Percentiles rank a stretch among this genome's conserved stretches.
These are phyloP conservation scores for Scrobipalpa atriplicella DNA, from an alignment of 2,888 invertebrate species.

Conservation along the genomic window DNA sequence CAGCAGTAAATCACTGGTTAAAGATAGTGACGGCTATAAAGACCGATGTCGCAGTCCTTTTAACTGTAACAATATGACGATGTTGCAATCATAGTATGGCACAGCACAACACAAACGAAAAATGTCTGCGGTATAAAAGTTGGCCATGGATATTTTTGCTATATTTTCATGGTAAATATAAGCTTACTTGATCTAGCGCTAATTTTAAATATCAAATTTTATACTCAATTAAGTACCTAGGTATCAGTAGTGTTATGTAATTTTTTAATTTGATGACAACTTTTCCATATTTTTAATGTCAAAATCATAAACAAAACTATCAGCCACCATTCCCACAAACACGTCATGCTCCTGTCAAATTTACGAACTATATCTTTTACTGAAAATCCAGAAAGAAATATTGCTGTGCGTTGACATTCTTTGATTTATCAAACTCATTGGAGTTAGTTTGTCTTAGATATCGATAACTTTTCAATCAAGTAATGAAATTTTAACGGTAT, in stretches of 20 bases:
- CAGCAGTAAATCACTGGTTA: conserved; percentile 56
- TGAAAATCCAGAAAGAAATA: conserved; percentile 47
- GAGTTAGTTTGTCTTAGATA: not conserved
- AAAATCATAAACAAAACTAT: too few relatives aligned
- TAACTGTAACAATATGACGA: conserved; percentile 36
- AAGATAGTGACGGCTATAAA: conserved; percentile 53
- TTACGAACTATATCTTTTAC: conserved; percentile 55
- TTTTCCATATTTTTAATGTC: too few relatives aligned
- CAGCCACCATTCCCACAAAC: conserved; percentile 33
- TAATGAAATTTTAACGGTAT: too few relatives aligned
- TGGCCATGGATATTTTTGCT: too few relatives aligned
- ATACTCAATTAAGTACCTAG: too few relatives aligned
- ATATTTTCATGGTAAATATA: too few relatives aligned
- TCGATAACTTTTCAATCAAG: too few relatives aligned
- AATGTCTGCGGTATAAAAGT: too few relatives aligned
- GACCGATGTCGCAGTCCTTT: conserved; percentile 38
- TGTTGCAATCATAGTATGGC: conserved; percentile 26
- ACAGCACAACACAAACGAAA: not conserved
- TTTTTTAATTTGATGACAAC: too few relatives aligned
- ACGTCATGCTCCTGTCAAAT: conserved; percentile 56
- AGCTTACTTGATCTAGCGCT: too few relatives aligned
- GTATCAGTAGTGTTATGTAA: too few relatives aligned
- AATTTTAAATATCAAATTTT: too few relatives aligned
- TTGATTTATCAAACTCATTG: conserved; percentile 40
- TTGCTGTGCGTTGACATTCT: conserved; percentile 47